Evolutionary conservation across 1,140 invertebrate species (phyloP).

Genomic region (Neotoxoptera formosana): DNA sequence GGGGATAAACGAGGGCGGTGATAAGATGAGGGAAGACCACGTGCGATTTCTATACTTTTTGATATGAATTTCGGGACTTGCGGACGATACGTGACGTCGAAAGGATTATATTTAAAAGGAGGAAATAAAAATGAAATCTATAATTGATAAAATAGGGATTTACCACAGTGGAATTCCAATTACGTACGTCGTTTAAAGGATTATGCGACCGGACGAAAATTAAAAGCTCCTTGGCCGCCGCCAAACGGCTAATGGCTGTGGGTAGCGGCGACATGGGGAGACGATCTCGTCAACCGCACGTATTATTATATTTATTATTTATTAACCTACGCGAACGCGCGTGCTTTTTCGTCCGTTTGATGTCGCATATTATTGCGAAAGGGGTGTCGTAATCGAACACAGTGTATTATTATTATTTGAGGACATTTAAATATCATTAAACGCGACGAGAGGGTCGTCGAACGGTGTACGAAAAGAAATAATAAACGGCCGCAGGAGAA

Average conservation of each 20-base stretch:
- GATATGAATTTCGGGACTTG: background rate
- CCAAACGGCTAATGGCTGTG: background rate
- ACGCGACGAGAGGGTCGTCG: background rate
- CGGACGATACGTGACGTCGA: background rate
- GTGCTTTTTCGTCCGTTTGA: constrained; percentile 53
- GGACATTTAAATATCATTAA: constrained; percentile 52
- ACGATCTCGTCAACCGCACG: background rate
- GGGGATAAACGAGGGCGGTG: background rate
- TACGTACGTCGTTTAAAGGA: constrained; percentile 36
- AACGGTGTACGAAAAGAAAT: constrained; percentile 9
- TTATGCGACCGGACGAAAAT: constrained; percentile 46
- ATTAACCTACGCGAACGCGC: constrained; percentile 2
- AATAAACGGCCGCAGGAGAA: constrained; percentile 46
- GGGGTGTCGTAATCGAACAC: constrained; percentile 46
- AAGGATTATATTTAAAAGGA: background rate
- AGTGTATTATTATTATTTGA: constrained; percentile 30
- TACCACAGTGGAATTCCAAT: constrained; percentile 56
- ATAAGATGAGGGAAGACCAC: background rate
- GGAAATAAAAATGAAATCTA: constrained; percentile 48
- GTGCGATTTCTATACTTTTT: background rate
- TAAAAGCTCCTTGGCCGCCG: constrained; percentile 36
- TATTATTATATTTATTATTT: constrained; percentile 37
- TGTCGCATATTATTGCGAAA: constrained; percentile 2
- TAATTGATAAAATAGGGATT: constrained; percentile 48
- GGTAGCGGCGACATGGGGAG: background rate